Base-by-base conservation (phyloP, 2,113 vertebrate species). In the Sylvietta virens region DNA sequence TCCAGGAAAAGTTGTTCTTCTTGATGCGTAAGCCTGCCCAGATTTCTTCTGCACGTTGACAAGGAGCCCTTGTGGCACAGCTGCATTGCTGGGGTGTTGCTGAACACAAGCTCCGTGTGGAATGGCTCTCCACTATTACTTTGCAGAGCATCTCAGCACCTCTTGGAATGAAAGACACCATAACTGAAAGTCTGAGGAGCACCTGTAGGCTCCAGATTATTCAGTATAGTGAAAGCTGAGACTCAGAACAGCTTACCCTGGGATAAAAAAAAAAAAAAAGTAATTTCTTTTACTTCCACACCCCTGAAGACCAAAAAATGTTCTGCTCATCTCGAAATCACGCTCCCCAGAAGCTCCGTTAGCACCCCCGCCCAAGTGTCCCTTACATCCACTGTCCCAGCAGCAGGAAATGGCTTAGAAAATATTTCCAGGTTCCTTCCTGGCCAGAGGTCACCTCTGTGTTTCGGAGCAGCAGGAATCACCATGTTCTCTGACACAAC, bases 351-450 rank as follows among this genome's bases (percentile, higher is more conserved):
- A 78, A 77, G 60, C 47, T 33, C 64, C 18, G 18, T 40, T 60
- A 82, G 57, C 85, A 69, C 47, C 62, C 58, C 86, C 54, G 0
- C 96, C 88, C 92, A 72, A 95, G 58, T 6, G 28, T 81, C 50
- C 39, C 81, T 72, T 58, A 39, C 93, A 87, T 77, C 81, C 79
- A 90, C 85, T 65, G 82, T 76, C 30, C 53, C 72, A 48, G 16
- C 0, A 0, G 18, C 79, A 96, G 94, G 94, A 97, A 96, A 83
- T 60, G 1, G 0, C 88, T 93, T 66, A 73, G 74, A 94, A 96
- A 97, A 95, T 86, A 78, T 95, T 95, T 95, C 85, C 78, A 92
- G 90, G 92, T 90, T 95, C 90, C 88, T 95, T 96, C 88, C 96
- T 93, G 95, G 70, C 69, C 79, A 85, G 91, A 81, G 54, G 93